Conservation (phyloP, 2,888 invertebrate species). For the Lamellibrachia satsuma region DNA sequence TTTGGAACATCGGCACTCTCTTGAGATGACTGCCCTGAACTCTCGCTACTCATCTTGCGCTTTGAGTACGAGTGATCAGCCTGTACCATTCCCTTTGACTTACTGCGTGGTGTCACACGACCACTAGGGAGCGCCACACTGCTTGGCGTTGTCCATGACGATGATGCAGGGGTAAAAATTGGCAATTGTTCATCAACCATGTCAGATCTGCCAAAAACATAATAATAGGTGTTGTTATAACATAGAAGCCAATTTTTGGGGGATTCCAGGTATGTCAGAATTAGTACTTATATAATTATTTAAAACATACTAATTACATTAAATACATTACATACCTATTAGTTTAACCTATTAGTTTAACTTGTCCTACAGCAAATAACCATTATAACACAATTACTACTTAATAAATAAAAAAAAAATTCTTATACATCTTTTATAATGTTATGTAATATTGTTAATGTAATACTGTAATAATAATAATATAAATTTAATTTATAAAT, state of each 20-base stretch:
- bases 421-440: no score
- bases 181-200: background rate
- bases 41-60: constrained; percentile 29
- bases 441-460: no score
- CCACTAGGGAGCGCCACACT: background rate
- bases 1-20: constrained; percentile 24
- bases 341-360: no score
- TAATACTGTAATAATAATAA: no score
- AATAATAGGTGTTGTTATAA: background rate
- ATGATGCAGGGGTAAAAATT: background rate
- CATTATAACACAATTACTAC: no score
- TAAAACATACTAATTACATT: no score
- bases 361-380: no score
- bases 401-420: no score
- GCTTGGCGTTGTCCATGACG: background rate
- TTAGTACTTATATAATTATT: no score
- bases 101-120: background rate
- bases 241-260: background rate
- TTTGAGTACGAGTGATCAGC: constrained; percentile 33
- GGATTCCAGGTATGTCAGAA: no score
- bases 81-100: background rate
- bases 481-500: no score
- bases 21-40: constrained; percentile 26
- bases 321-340: no score
- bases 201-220: background rate